A percentile compares a stretch with the other conserved stretches of the same genome.
Conservation (phyloP, 2,888 invertebrate genomes). For the Tipula unca region DNA sequence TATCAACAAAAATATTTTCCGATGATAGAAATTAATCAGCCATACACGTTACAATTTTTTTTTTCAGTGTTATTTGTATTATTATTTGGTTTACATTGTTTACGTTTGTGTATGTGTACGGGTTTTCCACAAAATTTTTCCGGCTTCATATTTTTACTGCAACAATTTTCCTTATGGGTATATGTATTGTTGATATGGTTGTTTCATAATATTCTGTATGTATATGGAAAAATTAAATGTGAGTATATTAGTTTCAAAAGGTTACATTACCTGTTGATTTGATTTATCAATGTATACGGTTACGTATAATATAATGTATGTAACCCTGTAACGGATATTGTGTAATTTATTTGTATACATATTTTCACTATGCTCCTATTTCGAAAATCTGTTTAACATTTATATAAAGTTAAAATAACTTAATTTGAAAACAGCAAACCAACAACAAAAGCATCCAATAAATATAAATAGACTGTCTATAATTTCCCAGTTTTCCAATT, state of each 20-base stretch:
- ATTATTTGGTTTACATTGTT: neutral
- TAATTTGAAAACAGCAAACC: neutral
- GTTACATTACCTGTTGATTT: no score
- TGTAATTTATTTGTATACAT: neutral
- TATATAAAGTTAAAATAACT: neutral
- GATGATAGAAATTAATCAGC: neutral
- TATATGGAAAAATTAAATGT: no score
- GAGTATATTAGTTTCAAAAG: no score
- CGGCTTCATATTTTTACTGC: neutral
- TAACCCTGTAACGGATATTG: neutral
- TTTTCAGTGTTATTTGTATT: no score
- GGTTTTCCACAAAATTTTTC: neutral
- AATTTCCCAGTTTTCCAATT: neutral
- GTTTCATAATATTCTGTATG: no score
- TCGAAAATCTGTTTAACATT: no score
- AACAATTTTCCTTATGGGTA: neutral
- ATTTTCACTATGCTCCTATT: neutral
- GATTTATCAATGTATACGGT: neutral
- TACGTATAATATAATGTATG: neutral
- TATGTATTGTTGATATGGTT: neutral
- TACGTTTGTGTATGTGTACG: neutral
- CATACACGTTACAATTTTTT: neutral
- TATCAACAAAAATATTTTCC: neutral
- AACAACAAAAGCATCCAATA: neutral
- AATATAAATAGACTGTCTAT: neutral